phyloP scores from a whole-genome alignment of 2,797 vertebrate genomes.

The Hylomyscus alleni region DNA sequence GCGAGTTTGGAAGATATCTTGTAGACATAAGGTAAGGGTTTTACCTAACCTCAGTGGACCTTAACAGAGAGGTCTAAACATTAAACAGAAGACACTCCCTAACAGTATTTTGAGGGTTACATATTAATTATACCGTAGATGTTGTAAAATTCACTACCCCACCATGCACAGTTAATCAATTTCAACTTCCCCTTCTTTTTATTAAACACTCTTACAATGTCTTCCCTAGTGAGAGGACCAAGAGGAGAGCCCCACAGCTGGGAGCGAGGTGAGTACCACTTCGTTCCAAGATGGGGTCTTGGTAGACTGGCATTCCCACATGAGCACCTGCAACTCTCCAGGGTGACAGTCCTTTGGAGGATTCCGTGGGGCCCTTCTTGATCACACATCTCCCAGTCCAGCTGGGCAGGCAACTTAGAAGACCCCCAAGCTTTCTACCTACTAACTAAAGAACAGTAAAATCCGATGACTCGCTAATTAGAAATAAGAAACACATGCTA shows the following conservation, averaged over 20 bases:
- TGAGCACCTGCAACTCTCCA: no score
- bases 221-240: not conserved
- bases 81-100: not conserved
- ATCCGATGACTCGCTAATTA: not conserved
- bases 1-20: not conserved
- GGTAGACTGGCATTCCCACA: not conserved
- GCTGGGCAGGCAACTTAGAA: not conserved
- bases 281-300: not conserved
- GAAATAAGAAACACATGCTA: not conserved
- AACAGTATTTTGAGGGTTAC: not conserved
- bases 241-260: not conserved
- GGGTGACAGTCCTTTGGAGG: not conserved
- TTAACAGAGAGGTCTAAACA: not conserved
- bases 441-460: slow-evolving; percentile 1
- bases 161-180: not conserved
- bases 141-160: not conserved
- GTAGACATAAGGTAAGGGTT: not conserved
- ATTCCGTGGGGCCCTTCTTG: not conserved
- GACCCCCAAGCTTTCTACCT: not conserved
- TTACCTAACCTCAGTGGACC: not conserved
- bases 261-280: not conserved
- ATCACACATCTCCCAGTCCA: not conserved
- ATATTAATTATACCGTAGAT: not conserved
- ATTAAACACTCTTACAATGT: not conserved
- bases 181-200: not conserved